Percentiles rank a stretch among this genome's conserved stretches.
These are phyloP conservation scores for Meriones psammophilus DNA, from an alignment of 2,797 vertebrate species.

Conservation along the genomic window DNA sequence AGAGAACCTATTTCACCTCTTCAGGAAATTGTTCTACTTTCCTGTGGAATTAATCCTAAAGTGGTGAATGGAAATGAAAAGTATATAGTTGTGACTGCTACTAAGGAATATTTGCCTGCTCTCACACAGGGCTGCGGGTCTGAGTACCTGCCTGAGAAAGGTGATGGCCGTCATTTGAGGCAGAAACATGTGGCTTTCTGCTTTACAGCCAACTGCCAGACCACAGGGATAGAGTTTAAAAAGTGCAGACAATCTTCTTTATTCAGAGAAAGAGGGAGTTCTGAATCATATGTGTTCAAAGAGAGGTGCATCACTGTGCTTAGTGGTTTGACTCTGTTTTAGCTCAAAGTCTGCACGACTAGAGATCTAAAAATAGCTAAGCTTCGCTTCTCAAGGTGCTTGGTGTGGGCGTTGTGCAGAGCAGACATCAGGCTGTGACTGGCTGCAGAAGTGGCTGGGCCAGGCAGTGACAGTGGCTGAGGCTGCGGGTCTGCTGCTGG, in stretches of 20 bases:
- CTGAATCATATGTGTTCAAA: slow-evolving; percentile 67
- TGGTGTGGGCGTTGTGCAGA: slow-evolving; percentile 64
- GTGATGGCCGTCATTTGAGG: slow-evolving; percentile 65
- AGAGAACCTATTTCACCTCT: slow-evolving; percentile 20
- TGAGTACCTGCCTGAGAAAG: slow-evolving; percentile 42
- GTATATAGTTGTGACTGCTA: not conserved
- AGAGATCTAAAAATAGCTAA: slow-evolving; percentile 78
- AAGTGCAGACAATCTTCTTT: slow-evolving; percentile 62
- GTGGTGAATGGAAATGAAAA: slow-evolving; percentile 47
- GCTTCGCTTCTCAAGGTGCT: slow-evolving; percentile 58
- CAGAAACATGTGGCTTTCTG: slow-evolving; percentile 56
- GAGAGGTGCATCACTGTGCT: slow-evolving; percentile 50
- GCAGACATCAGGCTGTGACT: slow-evolving; percentile 13
- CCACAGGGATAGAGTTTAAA: slow-evolving; percentile 53
- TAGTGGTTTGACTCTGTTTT: slow-evolving; percentile 58
- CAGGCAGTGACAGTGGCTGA: not conserved
- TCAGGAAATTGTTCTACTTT: slow-evolving; percentile 53
- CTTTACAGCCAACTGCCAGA: slow-evolving; percentile 61
- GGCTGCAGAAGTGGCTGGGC: slow-evolving; percentile 24
- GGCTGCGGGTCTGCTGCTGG: slow-evolving; percentile 60
- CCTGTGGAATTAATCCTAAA: slow-evolving; percentile 65
- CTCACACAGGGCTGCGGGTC: not conserved
- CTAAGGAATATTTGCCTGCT: slow-evolving; percentile 13
- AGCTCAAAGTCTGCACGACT: slow-evolving; percentile 17
- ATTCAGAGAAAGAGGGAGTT: slow-evolving; percentile 60